These are phyloP conservation scores for Piscicola geometra DNA, from an alignment of 2,888 invertebrate species.

Conservation along the genomic window DNA sequence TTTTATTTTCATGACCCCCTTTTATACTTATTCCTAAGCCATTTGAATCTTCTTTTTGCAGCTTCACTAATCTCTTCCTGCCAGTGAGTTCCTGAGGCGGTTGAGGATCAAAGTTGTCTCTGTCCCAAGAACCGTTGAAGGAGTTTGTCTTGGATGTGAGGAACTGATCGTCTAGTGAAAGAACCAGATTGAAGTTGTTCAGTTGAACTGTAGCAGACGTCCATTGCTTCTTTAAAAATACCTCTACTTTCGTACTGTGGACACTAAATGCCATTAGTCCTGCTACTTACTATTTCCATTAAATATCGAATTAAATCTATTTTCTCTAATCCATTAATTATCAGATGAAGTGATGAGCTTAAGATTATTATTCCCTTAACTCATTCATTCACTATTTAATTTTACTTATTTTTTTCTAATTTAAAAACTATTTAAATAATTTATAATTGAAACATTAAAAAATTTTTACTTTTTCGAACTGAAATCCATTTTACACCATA, in stretches of 20 bases:
- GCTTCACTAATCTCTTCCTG: conserved; percentile 87
- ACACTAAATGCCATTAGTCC: neutral
- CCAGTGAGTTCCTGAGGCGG: conserved; percentile 47
- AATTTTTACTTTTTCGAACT: too few species aligned
- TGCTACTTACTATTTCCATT: neutral
- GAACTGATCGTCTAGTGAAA: conserved; percentile 33
- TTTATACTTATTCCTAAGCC: conserved; percentile 98
- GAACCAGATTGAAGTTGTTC: conserved; percentile 22
- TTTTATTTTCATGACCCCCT: conserved; percentile 95
- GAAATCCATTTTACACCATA: too few species aligned
- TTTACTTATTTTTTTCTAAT: too few species aligned
- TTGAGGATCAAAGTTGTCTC: conserved; percentile 26
- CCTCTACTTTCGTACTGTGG: conserved; percentile 29
- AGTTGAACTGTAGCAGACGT: conserved; percentile 21
- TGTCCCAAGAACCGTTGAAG: conserved; percentile 16
- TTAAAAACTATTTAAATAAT: too few species aligned
- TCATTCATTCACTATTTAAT: too few species aligned
- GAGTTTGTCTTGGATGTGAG: neutral
- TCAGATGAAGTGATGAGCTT: neutral
- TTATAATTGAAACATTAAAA: too few species aligned
- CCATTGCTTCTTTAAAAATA: conserved; percentile 35
- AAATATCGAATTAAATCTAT: neutral
- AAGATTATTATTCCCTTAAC: too few species aligned
- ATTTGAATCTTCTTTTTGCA: conserved; percentile 94
- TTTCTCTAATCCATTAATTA: neutral